Evolutionary conservation across 2,113 vertebrate genomes (phyloP), one percentile per base, ranked within the genome.

Genomic region (Typhlomys cinereus): DNA sequence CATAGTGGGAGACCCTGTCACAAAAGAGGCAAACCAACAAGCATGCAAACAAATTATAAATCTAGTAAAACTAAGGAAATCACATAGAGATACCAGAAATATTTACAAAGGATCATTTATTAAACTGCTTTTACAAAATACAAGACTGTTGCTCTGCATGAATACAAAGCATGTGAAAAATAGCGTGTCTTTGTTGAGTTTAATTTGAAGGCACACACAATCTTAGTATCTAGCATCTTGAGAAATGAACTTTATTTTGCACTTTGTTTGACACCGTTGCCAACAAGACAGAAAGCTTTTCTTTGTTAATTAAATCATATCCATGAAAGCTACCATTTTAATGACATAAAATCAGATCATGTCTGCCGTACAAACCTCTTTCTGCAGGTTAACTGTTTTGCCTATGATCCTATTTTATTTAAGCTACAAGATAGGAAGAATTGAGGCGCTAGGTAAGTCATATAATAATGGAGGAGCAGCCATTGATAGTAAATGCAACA

Each of bases 401-500:
- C 95, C 90, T 98, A 98, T 98, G 97, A 97, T 97, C 73, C 95
- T 98, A 96, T 91, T 41, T 64, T 95, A 95, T 97, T 97, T 93
- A 95, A 97, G 97, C 97, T 97, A 98, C 76, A 98, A 97, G 95
- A 98, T 97, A 98, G 91, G 97, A 98, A 98, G 82, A 97, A 93
- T 95, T 96, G 96, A 98, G 96, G 97, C 98, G 98, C 97, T 97
- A 98, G 97, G 97, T 97, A 97, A 96, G 95, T 97, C 98, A 97
- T 97, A 98, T 97, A 98, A 98, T 98, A 98, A 97, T 89, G 94
- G 97, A 97, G 97, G 98, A 98, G 98, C 98, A 98, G 98, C 98
- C 98, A 97, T 97, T 98, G 98, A 98, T 97, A 98, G 97, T 97
- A 98, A 98, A 98, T 98, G 98, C 98, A 98, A 98, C 98, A 98